These are phyloP conservation scores for Mycteria americana DNA, from an alignment of 2,797 vertebrate species.

Conservation along the genomic window DNA sequence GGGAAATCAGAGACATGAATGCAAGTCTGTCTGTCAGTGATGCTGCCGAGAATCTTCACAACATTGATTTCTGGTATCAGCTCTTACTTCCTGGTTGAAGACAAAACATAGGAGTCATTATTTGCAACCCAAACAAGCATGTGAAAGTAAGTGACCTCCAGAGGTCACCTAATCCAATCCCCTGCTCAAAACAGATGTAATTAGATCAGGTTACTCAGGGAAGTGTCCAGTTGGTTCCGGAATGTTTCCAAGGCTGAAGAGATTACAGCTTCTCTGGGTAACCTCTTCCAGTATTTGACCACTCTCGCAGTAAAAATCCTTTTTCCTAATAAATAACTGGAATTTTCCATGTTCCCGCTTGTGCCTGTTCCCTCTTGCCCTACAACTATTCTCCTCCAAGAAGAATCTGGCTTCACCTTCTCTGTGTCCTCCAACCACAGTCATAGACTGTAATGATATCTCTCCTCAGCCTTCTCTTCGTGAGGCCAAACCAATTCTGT, in stretches of 20 bases:
- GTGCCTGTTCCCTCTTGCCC: neutral
- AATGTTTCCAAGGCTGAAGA: neutral
- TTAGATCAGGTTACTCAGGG: neutral
- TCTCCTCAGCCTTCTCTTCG: neutral
- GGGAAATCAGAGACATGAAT: neutral
- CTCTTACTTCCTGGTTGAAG: neutral
- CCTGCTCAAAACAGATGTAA: neutral
- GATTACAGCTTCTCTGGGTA: neutral
- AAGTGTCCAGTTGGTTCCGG: neutral
- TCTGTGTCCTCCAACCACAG: neutral
- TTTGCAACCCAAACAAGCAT: neutral
- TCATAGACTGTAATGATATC: neutral
- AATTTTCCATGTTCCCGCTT: neutral
- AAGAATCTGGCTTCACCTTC: neutral
- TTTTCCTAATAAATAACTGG: neutral
- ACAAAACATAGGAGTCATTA: neutral
- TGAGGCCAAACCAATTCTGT: rapidly evolving
- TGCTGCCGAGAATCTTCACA: neutral
- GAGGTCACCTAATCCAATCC: neutral
- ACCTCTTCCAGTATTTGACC: neutral
- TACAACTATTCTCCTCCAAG: neutral
- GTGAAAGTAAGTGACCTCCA: neutral
- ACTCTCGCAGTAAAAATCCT: neutral
- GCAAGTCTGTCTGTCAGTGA: neutral
- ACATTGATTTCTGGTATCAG: neutral